Evolutionary conservation across 2,888 invertebrate species (phyloP), one percentile per base, ranked within the genome.

Genomic region (Heliconius hortense): DNA sequence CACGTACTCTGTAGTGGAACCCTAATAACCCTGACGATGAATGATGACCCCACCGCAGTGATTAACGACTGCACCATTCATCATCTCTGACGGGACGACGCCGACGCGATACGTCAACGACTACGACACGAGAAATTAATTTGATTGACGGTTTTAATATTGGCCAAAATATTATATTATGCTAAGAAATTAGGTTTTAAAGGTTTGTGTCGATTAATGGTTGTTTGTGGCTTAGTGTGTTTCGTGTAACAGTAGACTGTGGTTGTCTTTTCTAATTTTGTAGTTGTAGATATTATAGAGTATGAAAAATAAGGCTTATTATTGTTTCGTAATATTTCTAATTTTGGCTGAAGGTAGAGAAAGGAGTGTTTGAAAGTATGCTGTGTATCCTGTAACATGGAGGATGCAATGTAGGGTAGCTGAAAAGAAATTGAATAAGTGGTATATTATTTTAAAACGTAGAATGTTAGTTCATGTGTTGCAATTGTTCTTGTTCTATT

Each of bases 61-160:
- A 90, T 90, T 90, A 90, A 90, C 89, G 90, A 89, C 83, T 80
- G 77, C 79, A 79, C 82, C 83, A 85, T 83, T 82, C 85, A 84
- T 84, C 85, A 83, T 84, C 82, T 82, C 81, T 81, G 82, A 80
- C 84, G 82, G 79, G 80, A 81, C 80, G 82, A 81, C 81, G 81
- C 80, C 82, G 82, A 81, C 82, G 83, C 82, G 82, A 81, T 81
- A 80, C 83, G 82, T 82, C 82, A 79, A 79, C 83, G 82, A 81
- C 80, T 82, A 79, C 82, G 81, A 82, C 82, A 80, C 82, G 81
- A 80, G 82, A 81, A 81, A 82, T 83, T 84, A 83, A 82, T 83
- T 82, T 84, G 85, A 85, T 84, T 84, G 85, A 84, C 84, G 82
- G 78, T 82, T 84, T 84, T 84, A 83, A 85, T 84, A 83, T 81